These are phyloP conservation scores for Magallana nippona DNA, from an alignment of 2,888 invertebrate genomes.

Conservation along the genomic window DNA sequence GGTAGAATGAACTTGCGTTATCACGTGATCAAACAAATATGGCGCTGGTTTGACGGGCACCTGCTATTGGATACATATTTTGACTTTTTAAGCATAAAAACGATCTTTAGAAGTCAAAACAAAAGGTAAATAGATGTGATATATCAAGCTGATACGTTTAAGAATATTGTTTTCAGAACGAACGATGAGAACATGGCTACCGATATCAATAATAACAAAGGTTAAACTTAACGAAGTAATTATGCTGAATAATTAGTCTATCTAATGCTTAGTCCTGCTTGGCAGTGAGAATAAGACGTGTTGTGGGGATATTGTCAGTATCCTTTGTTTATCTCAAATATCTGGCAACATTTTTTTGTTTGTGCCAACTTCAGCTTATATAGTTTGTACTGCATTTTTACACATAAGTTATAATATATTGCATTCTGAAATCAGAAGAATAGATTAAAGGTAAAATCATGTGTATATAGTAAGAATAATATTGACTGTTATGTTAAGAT, in stretches of 20 bases:
- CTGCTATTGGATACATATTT: constrained; percentile 35
- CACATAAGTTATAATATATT: no score
- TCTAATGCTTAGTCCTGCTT: no score
- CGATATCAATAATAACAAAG: constrained; percentile 10
- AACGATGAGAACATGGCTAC: background rate
- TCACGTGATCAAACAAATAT: constrained; percentile 70
- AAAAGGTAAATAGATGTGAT: background rate
- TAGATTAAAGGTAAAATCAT: no score
- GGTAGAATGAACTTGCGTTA: constrained; percentile 51
- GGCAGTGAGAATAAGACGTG: no score
- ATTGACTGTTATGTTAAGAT: no score
- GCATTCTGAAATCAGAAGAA: no score
- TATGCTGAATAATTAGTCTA: background rate
- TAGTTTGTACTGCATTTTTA: no score
- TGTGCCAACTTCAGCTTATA: no score
- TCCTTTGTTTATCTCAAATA: no score
- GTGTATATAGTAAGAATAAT: no score
- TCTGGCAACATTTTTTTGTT: no score
- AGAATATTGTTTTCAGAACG: background rate
- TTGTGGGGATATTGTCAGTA: no score
- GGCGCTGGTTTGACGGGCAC: constrained; percentile 54
- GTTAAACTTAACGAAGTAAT: constrained; percentile 4
- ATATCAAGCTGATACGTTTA: background rate
- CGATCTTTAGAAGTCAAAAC: background rate
- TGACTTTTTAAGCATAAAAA: constrained; percentile 27